These are phyloP conservation scores for Eudasyphora cyanicolor DNA, from an alignment of 2,888 invertebrate species.

Conservation along the genomic window DNA sequence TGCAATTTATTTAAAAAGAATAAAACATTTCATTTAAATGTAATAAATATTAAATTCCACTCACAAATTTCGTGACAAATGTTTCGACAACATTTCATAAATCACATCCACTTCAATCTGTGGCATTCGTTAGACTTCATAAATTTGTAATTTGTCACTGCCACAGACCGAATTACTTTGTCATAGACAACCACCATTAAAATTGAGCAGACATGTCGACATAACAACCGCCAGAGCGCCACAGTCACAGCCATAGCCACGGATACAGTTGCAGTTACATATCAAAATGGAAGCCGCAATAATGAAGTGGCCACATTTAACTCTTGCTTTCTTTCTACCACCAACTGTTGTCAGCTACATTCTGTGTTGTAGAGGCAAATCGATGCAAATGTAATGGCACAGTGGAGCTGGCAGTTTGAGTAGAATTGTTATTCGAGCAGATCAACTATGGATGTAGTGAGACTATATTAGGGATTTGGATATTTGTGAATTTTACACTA, in stretches of 20 bases:
- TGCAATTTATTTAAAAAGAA: too few species aligned
- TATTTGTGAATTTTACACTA: too few species aligned
- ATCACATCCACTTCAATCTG: neutral
- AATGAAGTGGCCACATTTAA: conserved; percentile 45
- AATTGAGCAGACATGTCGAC: neutral
- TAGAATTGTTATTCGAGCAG: too few species aligned
- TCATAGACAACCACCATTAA: neutral
- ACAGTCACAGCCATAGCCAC: neutral
- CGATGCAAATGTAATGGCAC: neutral
- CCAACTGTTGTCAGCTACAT: neutral
- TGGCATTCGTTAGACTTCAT: neutral
- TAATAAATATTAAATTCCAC: too few species aligned
- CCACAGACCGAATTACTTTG: conserved; percentile 26
- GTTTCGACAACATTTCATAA: neutral
- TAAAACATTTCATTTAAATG: too few species aligned
- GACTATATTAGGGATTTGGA: too few species aligned
- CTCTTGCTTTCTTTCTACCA: conserved; percentile 45
- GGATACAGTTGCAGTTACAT: neutral
- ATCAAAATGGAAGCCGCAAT: neutral
- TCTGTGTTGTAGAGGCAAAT: neutral
- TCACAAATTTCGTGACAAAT: too few species aligned
- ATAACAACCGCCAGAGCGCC: neutral
- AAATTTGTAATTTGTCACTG: conserved; percentile 19
- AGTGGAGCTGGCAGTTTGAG: neutral
- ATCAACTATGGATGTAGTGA: too few species aligned